Evolutionary conservation across 2,113 vertebrate species (phyloP), one percentile per base, ranked within the genome.

Genomic region (Nothoprocta pentlandii): DNA sequence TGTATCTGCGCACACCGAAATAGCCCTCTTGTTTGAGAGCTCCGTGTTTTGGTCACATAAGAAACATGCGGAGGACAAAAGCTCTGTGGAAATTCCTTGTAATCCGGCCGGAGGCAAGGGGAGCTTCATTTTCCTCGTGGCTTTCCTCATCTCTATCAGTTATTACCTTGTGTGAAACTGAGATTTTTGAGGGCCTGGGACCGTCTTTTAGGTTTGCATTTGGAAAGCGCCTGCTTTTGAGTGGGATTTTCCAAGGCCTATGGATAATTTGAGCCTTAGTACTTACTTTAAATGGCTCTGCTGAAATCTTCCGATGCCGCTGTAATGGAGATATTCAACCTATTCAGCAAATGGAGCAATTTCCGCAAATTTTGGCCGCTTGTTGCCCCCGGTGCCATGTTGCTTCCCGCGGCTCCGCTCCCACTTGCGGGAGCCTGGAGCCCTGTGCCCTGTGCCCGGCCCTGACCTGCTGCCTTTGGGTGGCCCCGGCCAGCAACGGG

Each of bases 301-400:
- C 21, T 89, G 80, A 44, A 69, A 20, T 62, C 49, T 87, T 91
- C 44, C 68, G 58, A 14, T 81, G 21, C 16, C 36, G 39, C 2
- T 76, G 61, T 59, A 34, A 39, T 30, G 54, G 80, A 44, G 26
- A 67, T 46, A 80, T 20, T 75, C 26, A 36, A 11, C 0, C 0
- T 42, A 44, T 47, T 87, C 58, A 47, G 25, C 26, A 76, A 7
- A 23, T 21, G 44, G 69, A 4, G 11, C 1, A 56, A 47, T 87
- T 75, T 47, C 68, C 14, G 26, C 13, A 76, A 11, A 26, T n/a
- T 76, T 41, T 61, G 53, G 5, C 21, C 28, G 19, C 8, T 91
- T 71, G 62, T 71, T 13, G 4, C 16, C 9, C n/a, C 0, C 0
- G 5, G 4, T 10, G 64, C 32, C 34, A 7, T 0, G 0, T 63